Evolutionary conservation across 2,113 vertebrate genomes (phyloP), one percentile per base, ranked within the genome.

Genomic region (Oreamnos americanus): DNA sequence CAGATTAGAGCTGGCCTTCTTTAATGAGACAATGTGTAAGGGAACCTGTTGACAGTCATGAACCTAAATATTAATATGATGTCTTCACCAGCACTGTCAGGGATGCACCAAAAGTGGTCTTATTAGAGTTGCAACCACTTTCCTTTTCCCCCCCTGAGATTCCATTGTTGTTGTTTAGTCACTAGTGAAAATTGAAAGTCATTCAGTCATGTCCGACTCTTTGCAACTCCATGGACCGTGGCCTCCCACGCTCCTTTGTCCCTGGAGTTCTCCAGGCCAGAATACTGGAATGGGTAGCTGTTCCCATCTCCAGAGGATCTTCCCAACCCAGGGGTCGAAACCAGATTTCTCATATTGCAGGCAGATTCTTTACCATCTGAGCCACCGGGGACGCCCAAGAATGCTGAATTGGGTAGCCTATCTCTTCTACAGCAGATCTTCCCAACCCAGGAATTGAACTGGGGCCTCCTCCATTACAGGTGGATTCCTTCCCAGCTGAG

Each of bases 131-230:
- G 13, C 7, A 86, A 14, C 36, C 11, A 71, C 25, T 33, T 23
- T 47, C 45, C 53, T 67, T 51, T 30, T 30, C 25, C 36, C 33
- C 7, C 23, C 86, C 45, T 33, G 64, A 96, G 49, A 88, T 43
- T 88, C 86, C 87, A 60, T 55, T 28, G 36, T 43, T 76, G 23
- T 43, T 76, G 39, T 43, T 26, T 26, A 76, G 71, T 26, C 71
- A 39, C 36, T 74, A 39, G 10, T 13, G 36, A 39, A 74, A 74
- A 39, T 2, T 39, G 10, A 74, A 39, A 74, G 36, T 39, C 21
- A 0, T 43, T 76, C 71, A 7, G 39, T 43, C 12, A 3, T 7
- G 39, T 76, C 23, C 0, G 0, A 7, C 71, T 43, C 12, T 76
- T 76, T 76, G 71, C 36, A 43, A 76, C 39, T 6, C 39, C 39